A percentile compares a stretch with the other conserved stretches of the same genome.
These are phyloP conservation scores for Stercorarius parasiticus DNA, from an alignment of 2,113 vertebrate species.

Conservation along the genomic window DNA sequence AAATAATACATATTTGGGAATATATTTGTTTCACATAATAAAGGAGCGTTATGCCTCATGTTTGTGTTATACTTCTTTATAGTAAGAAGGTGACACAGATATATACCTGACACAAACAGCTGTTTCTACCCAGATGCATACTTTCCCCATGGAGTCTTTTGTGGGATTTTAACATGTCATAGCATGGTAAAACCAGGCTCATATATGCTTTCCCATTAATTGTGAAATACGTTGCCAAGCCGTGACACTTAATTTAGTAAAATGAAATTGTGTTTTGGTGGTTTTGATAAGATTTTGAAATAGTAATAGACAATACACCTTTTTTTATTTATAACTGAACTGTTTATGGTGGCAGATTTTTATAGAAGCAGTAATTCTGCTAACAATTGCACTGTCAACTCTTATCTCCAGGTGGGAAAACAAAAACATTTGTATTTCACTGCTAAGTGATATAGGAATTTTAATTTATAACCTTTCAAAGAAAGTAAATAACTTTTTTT, in stretches of 20 bases:
- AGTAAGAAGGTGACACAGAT: neutral
- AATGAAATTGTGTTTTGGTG: neutral
- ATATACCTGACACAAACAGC: neutral
- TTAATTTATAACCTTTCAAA: slow-evolving; percentile 52
- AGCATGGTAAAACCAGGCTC: neutral
- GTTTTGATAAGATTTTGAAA: slow-evolving; percentile 12
- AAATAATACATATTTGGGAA: neutral
- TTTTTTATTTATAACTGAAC: neutral
- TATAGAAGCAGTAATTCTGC: slow-evolving; percentile 37
- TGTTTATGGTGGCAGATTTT: slow-evolving; percentile 25
- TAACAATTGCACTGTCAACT: neutral
- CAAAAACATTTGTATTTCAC: slow-evolving; percentile 29
- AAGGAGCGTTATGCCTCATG: neutral
- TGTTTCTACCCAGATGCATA: neutral
- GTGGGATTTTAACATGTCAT: neutral
- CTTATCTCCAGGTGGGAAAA: slow-evolving; percentile 19
- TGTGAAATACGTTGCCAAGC: neutral
- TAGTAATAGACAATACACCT: neutral
- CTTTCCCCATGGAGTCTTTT: neutral
- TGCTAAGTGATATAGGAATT: neutral
- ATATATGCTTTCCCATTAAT: neutral
- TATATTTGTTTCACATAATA: neutral
- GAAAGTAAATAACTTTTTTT: slow-evolving; percentile 10
- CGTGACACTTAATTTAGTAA: neutral
- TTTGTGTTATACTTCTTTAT: neutral